Evolutionary conservation across 2,888 invertebrate species (phyloP).

Genomic region (Latheticus oryzae): DNA sequence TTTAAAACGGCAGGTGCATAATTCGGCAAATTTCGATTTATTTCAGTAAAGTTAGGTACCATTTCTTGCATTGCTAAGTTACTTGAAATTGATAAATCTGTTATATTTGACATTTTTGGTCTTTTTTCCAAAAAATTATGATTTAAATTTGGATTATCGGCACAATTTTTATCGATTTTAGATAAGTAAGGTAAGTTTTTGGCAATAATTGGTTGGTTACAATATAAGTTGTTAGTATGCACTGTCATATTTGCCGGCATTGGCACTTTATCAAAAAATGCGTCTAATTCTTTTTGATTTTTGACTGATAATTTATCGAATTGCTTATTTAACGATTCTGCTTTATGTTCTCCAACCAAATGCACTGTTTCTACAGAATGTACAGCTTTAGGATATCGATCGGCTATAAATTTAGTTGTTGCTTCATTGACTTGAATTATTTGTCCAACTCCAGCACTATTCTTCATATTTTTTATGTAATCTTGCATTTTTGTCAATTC

Average conservation of each 20-base stretch:
- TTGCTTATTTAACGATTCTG: slow-evolving; percentile 37
- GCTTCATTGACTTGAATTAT: slow-evolving; percentile 54
- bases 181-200: too few relatives aligned
- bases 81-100: too few relatives aligned
- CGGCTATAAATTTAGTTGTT: slow-evolving; percentile 50
- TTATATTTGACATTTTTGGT: too few relatives aligned
- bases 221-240: slow-evolving; percentile 7
- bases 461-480: slow-evolving; percentile 63
- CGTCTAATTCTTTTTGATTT: slow-evolving; percentile 27
- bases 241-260: slow-evolving; percentile 31
- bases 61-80: too few relatives aligned
- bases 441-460: slow-evolving; percentile 63
- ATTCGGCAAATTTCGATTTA: slow-evolving; percentile 46
- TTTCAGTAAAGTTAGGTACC: too few relatives aligned
- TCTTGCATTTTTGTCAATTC: slow-evolving; percentile 64
- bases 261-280: slow-evolving; percentile 39
- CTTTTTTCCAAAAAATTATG: too few relatives aligned
- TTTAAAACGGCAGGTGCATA: slow-evolving; percentile 46
- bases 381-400: slow-evolving; percentile 53
- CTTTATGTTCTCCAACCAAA: slow-evolving; percentile 50
- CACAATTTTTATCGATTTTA: too few relatives aligned
- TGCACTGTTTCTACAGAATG: slow-evolving; percentile 57
- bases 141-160: too few relatives aligned
- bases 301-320: slow-evolving; percentile 22
- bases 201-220: too few relatives aligned